phyloP scores from a whole-genome alignment of 2,888 invertebrate species.

The Hyalella azteca region DNA sequence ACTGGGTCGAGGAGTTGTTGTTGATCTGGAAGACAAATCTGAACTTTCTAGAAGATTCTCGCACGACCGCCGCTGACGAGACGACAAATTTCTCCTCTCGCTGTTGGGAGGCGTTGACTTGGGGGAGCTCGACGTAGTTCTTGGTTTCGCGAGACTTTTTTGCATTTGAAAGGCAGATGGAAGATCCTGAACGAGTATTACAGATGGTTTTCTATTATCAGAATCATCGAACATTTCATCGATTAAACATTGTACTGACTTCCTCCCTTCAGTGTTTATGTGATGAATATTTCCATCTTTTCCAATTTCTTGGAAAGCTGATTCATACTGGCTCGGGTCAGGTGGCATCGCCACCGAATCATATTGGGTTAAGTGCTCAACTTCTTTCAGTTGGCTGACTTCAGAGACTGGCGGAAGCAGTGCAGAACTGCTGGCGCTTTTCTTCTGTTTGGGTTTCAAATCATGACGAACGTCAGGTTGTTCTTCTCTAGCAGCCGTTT shows the following conservation, averaged over 20 bases:
- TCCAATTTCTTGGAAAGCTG: conserved; percentile 54
- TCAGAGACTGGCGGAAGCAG: conserved; percentile 49
- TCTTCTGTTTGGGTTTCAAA: conserved; percentile 38
- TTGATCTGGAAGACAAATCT: conserved; percentile 53
- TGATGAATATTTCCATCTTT: conserved; percentile 49
- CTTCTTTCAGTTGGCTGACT: conserved; percentile 45
- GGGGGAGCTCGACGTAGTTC: conserved; percentile 56
- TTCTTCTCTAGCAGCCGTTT: conserved; percentile 41
- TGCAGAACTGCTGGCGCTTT: conserved; percentile 40
- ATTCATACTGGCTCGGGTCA: conserved; percentile 55
- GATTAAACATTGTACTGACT: conserved; percentile 54
- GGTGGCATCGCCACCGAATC: conserved; percentile 50
- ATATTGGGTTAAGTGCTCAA: conserved; percentile 50
- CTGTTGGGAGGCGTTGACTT: conserved; percentile 56
- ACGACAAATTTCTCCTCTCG: conserved; percentile 56
- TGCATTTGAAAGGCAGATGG: conserved; percentile 60
- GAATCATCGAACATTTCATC: conserved; percentile 57
- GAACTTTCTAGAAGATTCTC: conserved; percentile 56
- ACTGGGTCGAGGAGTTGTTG: conserved; percentile 53
- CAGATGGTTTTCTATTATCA: conserved; percentile 59
- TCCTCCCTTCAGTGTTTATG: conserved; percentile 46
- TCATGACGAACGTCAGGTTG: conserved; percentile 50
- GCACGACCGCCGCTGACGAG: conserved; percentile 55
- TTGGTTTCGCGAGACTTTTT: conserved; percentile 50
- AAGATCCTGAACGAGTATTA: conserved; percentile 60